Base-by-base conservation (phyloP, 2,113 vertebrate genomes). In the Xyrauchen texanus region DNA sequence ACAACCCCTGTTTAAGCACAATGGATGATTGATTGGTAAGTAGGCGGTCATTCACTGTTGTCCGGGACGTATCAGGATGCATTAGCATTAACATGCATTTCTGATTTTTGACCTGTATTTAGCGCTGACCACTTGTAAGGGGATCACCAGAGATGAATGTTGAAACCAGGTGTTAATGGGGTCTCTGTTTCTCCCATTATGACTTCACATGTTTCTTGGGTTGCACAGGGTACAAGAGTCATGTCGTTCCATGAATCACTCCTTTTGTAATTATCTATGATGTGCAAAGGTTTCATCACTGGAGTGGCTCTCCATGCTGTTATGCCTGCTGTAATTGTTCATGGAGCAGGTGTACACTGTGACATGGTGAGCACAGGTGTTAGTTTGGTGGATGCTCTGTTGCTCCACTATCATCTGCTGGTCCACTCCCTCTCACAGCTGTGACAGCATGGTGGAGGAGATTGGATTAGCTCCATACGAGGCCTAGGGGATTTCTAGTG, bases 291-390 rank as follows among this genome's bases (percentile, higher is more conserved):
- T n/a, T 63, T 57, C 15, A 11, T 51, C 8, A 10, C 52, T 53
- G 63, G 61, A 76, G 68, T 4, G 57, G 49, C 55, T 60, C 77
- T 34, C 21, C 12, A 47, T 78, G 46, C 73, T 68, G 57, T 73
- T 58, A 65, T 53, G 76, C 66, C 34, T 57, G 21, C 79, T 73
- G 63, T 79, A 60, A 55, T 65, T 77, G 74, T 9, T 44, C 45
- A 44, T 49, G 47, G 51, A 57, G 58, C 72, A 44, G 34, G 51
- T 65, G 76, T 47, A 64, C 52, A 42, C 52, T 49, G 61, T 51
- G 13, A 46, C 63, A 81, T 49, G 51, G 68, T 49, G 76, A 68
- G 79, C 53, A 53, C 84, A 85, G 84, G 79, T 85, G 84, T 72
- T 62, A 46, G 71, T 71, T 71, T 71, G 71, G 16, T 68, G 67